Evolutionary conservation across 2,113 vertebrate genomes (phyloP).

Genomic region (Zosterops pallidus): DNA sequence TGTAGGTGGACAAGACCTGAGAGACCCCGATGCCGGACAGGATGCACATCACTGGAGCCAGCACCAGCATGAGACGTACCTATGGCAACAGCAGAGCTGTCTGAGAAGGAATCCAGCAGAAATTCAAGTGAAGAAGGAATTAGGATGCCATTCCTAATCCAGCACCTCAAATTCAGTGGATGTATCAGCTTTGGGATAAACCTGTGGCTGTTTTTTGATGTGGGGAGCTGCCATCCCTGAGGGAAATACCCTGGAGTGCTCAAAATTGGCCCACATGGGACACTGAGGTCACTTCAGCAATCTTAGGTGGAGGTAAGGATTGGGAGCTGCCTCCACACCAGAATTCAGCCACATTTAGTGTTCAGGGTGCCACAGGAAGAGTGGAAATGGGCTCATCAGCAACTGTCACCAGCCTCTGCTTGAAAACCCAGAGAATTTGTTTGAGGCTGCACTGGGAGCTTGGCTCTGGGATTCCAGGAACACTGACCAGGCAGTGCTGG

Average conservation of each 20-base stretch:
- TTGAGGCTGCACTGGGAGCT: not conserved
- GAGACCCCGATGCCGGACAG: constrained; percentile 96
- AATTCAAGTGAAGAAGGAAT: not conserved
- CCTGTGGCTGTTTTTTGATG: fast-evolving
- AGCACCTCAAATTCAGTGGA: not conserved
- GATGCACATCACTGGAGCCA: constrained; percentile 98
- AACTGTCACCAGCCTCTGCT: not conserved
- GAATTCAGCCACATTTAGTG: not conserved
- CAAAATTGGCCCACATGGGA: not conserved
- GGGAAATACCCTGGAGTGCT: not conserved
- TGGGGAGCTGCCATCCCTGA: fast-evolving
- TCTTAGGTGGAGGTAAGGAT: not conserved
- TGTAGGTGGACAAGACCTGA: constrained; percentile 95
- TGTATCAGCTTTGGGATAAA: fast-evolving
- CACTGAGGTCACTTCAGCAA: not conserved
- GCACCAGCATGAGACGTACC: constrained; percentile 97
- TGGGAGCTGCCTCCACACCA: not conserved
- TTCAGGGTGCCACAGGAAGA: not conserved
- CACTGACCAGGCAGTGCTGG: fast-evolving
- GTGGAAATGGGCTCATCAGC: fast-evolving
- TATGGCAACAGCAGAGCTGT: constrained; percentile 9
- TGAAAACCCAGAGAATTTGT: no score
- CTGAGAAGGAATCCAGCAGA: fast-evolving
- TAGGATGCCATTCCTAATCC: not conserved
- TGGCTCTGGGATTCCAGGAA: not conserved